Percentiles rank a stretch among this genome's conserved stretches.
These are phyloP conservation scores for Sorex araneus DNA, from an alignment of 2,113 vertebrate genomes.

Conservation along the genomic window DNA sequence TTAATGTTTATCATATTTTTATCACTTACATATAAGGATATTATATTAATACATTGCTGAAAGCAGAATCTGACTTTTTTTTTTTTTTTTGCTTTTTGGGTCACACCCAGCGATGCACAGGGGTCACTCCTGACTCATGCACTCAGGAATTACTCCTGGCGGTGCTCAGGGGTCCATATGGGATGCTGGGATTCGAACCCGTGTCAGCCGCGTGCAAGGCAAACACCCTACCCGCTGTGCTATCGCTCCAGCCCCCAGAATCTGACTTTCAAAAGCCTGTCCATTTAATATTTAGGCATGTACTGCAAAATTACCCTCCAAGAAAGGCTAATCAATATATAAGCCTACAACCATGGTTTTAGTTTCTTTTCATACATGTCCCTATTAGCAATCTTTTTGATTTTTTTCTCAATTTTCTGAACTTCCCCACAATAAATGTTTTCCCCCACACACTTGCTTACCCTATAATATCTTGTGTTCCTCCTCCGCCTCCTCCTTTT, in stretches of 20 bases:
- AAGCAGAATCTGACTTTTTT: neutral
- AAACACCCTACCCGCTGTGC: no score
- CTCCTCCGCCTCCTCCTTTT: no score
- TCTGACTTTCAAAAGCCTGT: neutral
- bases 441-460: neutral
- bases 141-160: no score
- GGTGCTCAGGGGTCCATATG: no score
- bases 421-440: neutral
- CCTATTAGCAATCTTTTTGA: neutral
- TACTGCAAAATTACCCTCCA: neutral
- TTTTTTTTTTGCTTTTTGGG: no score
- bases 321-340: neutral
- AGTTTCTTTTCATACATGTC: neutral
- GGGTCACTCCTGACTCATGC: no score
- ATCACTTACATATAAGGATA: neutral
- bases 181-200: no score
- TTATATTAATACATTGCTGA: neutral
- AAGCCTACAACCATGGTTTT: neutral
- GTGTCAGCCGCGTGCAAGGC: no score
- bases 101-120: no score
- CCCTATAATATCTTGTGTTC: neutral
- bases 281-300: slow-evolving; percentile 23
- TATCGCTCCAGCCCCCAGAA: no score
- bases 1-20: neutral
- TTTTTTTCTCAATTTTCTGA: neutral